Evolutionary conservation across 2,113 vertebrate species (phyloP), one percentile per base, ranked within the genome.

Genomic region (Cebidichthys violaceus): DNA sequence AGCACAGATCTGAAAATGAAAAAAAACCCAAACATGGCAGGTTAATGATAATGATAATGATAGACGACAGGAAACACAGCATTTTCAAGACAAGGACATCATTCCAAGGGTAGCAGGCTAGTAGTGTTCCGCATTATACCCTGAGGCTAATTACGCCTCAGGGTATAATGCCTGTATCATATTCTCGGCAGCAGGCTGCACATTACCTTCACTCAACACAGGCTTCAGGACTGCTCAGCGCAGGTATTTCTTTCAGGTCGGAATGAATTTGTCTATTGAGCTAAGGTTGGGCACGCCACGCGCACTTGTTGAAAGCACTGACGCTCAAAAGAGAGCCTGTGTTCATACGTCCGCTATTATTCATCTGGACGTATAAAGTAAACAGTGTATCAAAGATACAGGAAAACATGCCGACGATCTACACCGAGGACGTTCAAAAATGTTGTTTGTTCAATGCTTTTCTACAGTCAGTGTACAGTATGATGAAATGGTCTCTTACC

Each of bases 1-100:
- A 60, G 94, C 91, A 93, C 93, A 92, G 67, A 96, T 91, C 97
- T 99, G 96, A 86, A 96, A 96, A 93, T 62, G 9, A 95, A 94
- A 87, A 85, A 57, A 59, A 57, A 43, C 1, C n/a, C n/a, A 43
- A 70, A 77, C 4, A 69, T 31, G n/a, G 20, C 35, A 69, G 64
- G 76, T 88, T 82, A 86, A 55, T 86, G 61, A 82, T 60, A 45
- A 70, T 14, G 10, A 60, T 41, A 18, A 74, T 70, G 55, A 71
- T 35, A 54, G 74, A 77, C 0, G 22, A 54, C 59, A 78, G 71
- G 59, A 89, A 59, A 41, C 62, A n/a, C 24, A 76, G 1, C 3
- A 5, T 57, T 61, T 75, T 68, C 13, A 47, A 70, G 54, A 86
- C 83, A 77, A 61, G 35, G 75, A 57, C 76, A 84, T 77, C 31